Base-by-base conservation (phyloP, 2,797 vertebrate genomes). In the Coendou prehensilis region DNA sequence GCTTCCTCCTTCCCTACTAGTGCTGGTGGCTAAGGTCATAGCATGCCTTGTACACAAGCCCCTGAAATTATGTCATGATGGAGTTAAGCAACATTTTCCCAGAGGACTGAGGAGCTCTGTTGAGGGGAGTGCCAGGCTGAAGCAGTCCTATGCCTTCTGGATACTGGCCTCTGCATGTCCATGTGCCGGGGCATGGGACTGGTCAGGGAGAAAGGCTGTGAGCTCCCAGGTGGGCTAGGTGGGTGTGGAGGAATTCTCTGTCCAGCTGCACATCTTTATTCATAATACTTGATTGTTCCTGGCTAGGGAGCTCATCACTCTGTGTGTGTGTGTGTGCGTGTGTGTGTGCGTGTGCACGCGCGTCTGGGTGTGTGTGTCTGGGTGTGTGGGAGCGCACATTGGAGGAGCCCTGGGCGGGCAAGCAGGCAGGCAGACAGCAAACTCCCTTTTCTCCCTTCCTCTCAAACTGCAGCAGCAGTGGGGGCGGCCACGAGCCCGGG, bases 261-360 rank as follows among this genome's bases (percentile, higher is more conserved):
- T 98, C 97, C 98, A 98, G 98, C 98, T 98, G 98, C 98, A 95
- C 97, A 98, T 98, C 97, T 98, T 98, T 98, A 98, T 98, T 98
- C 98, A 98, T 98, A 94, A 95, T 17, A 26, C 96, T 97, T 96
- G 75, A 97, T 97, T 98, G 97, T 97, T 98, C 96, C 83, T 96
- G 50, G 87, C 97, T 91, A 91, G 91, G 54, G 86, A 97, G 75
- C 83, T 95, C 96, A 93, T 96, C 90, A 63, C 79, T 28, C 91
- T 97, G 95, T 97, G 96, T 96, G 97, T 97, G 91, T 96, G 69
- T 37, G 9, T 15, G 28, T 50, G 23, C 15, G 13, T 54, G 57
- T 23, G 54, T 22, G 78, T 13, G 81, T 10, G 80, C 5, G 56
- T 4, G 26, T 2, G 45, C 13, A 45, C 1, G 78, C 5, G n/a